These are phyloP conservation scores for Microtus ochrogaster DNA, from an alignment of 2,113 vertebrate genomes.

Conservation along the genomic window DNA sequence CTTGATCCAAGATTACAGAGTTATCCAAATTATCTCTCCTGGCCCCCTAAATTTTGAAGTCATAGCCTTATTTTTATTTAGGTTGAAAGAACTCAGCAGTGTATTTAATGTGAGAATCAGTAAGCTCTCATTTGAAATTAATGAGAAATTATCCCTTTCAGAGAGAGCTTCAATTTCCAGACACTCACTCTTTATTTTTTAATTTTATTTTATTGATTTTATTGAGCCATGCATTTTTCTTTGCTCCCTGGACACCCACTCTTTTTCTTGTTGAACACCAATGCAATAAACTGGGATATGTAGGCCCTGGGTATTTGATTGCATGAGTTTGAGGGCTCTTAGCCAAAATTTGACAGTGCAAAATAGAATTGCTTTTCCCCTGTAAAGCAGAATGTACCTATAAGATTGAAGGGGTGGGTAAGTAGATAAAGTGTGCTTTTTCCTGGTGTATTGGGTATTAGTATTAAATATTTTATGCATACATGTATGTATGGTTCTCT, in stretches of 20 bases:
- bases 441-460: not conserved
- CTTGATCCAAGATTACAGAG: conserved; percentile 54
- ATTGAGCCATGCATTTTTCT: too few relatives aligned
- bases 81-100: conserved; percentile 78
- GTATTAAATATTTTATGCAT: not conserved
- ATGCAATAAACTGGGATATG: conserved; percentile 71
- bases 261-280: conserved; percentile 75
- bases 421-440: not conserved
- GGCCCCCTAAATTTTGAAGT: not conserved
- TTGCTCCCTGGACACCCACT: too few relatives aligned
- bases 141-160: conserved; percentile 83
- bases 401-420: not conserved
- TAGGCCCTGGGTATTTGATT: conserved; percentile 5
- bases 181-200: conserved; percentile 64
- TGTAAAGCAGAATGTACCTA: not conserved
- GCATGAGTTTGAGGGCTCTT: not conserved
- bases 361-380: not conserved
- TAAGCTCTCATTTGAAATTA: conserved; percentile 85
- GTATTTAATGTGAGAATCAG: conserved; percentile 77
- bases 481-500: not conserved
- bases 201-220: too few relatives aligned
- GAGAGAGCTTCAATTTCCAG: conserved; percentile 81
- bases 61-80: not conserved
- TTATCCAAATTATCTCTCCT: conserved; percentile 23
- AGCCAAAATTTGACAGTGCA: not conserved